A percentile compares a stretch with the other conserved stretches of the same genome.
phyloP scores from a whole-genome alignment of 2,888 invertebrate species.

The Scaptomyza caliginosa region DNA sequence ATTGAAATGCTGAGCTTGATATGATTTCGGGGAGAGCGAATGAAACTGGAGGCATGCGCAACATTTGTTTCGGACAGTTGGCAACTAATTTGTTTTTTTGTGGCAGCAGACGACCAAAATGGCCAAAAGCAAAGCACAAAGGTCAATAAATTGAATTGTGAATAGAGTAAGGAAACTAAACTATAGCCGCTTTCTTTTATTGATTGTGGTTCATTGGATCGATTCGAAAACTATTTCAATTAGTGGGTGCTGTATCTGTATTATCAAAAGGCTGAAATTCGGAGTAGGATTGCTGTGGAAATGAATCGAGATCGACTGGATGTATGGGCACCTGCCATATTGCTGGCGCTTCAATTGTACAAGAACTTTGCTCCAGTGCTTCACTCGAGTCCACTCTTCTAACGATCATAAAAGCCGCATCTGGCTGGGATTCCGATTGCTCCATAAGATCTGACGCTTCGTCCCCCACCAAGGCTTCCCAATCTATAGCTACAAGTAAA shows the following conservation, averaged over 20 bases:
- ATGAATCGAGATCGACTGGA: background rate
- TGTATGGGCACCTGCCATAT: background rate
- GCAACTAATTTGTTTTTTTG: conserved; percentile 75
- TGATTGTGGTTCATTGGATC: background rate
- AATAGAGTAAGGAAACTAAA: too few species aligned
- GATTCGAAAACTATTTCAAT: background rate
- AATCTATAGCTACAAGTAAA: background rate
- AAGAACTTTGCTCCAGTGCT: background rate
- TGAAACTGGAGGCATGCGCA: conserved; percentile 26
- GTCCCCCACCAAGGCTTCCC: background rate
- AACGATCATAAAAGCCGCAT: background rate
- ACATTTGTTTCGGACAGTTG: conserved; percentile 77
- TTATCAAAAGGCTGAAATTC: background rate
- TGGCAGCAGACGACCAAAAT: conserved; percentile 41
- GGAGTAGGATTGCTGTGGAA: background rate
- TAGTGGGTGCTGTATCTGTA: background rate
- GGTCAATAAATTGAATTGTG: conserved; percentile 66
- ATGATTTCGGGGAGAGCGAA: conserved; percentile 30
- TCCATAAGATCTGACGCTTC: background rate
- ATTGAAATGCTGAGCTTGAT: conserved; percentile 64
- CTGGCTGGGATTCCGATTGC: background rate
- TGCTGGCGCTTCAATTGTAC: background rate
- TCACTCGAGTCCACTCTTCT: background rate
- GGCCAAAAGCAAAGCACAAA: conserved; percentile 2
- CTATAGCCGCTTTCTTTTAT: background rate